Percentiles rank a stretch among this genome's conserved stretches.
phyloP scores from a whole-genome alignment of 2,797 vertebrate species.

The Steatocranus sp. region DNA sequence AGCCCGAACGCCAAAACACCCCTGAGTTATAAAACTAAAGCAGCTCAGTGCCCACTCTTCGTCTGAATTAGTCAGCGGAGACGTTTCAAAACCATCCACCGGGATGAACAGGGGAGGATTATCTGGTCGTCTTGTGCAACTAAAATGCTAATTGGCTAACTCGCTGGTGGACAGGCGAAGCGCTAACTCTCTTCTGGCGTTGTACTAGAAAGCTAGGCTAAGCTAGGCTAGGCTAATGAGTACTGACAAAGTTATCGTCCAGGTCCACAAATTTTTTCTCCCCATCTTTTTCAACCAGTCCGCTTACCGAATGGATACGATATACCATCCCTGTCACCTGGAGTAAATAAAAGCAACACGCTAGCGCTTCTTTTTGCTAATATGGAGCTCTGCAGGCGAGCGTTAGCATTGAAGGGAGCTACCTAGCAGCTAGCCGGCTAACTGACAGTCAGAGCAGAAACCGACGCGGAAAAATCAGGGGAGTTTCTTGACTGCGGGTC shows the following conservation, averaged over 20 bases:
- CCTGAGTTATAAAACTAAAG: conserved; percentile 19
- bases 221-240: conserved; percentile 61
- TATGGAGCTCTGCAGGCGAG: conserved; percentile 2
- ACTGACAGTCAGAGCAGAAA: conserved; percentile 58
- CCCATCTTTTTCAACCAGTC: conserved; percentile 36
- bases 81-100: background rate
- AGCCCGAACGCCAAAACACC: background rate
- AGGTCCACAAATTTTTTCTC: conserved; percentile 28
- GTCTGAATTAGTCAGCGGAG: background rate
- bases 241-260: conserved; percentile 61
- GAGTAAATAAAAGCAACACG: background rate
- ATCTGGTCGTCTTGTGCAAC: conserved; percentile 38
- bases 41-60: background rate
- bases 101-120: conserved; percentile 29
- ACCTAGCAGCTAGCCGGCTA: conserved; percentile 59
- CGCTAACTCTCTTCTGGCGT: conserved; percentile 47
- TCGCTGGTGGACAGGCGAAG: conserved; percentile 20
- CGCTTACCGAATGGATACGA: conserved; percentile 33
- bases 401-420: conserved; percentile 45
- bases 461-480: conserved; percentile 66
- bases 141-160: conserved; percentile 61
- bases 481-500: conserved; percentile 64
- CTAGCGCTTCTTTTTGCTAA: background rate
- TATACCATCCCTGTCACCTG: conserved; percentile 46
- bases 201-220: conserved; percentile 47